Evolutionary conservation across 1,140 invertebrate genomes (phyloP).

Genomic region (Pseudomyrmex sp.): DNA sequence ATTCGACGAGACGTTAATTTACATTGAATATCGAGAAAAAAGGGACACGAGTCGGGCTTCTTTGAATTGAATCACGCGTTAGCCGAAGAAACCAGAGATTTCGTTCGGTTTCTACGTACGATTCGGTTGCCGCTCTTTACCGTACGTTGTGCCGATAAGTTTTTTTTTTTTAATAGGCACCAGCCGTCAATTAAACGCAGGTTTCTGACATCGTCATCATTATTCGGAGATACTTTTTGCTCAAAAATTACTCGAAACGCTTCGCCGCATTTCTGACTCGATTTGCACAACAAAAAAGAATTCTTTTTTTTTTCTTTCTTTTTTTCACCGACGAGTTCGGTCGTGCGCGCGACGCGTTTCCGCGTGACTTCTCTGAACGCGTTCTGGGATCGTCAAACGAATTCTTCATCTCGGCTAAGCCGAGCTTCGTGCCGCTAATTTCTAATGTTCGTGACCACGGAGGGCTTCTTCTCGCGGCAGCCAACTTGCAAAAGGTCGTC

Average conservation of each 20-base stretch:
- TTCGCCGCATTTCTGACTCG: background rate
- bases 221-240: background rate
- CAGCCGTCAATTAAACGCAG: background rate
- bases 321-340: background rate
- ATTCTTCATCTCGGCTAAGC: too few species aligned
- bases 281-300: background rate
- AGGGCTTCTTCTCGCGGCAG: conserved; percentile 15
- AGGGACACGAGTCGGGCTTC: background rate
- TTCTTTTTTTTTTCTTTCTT: background rate
- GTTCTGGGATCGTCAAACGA: background rate
- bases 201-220: background rate
- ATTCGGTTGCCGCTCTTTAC: background rate
- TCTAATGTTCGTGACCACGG: conserved; percentile 63
- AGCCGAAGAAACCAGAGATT: background rate
- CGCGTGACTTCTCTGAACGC: background rate
- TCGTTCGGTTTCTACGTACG: background rate
- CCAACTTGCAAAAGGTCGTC: conserved; percentile 52
- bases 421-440: conserved; percentile 62
- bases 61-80: conserved; percentile 40
- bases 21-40: conserved; percentile 31
- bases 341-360: background rate
- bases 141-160: background rate
- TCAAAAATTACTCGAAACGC: background rate
- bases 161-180: background rate
- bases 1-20: background rate